Conservation (phyloP, 2,113 vertebrate genomes). For the Cebidichthys violaceus region DNA sequence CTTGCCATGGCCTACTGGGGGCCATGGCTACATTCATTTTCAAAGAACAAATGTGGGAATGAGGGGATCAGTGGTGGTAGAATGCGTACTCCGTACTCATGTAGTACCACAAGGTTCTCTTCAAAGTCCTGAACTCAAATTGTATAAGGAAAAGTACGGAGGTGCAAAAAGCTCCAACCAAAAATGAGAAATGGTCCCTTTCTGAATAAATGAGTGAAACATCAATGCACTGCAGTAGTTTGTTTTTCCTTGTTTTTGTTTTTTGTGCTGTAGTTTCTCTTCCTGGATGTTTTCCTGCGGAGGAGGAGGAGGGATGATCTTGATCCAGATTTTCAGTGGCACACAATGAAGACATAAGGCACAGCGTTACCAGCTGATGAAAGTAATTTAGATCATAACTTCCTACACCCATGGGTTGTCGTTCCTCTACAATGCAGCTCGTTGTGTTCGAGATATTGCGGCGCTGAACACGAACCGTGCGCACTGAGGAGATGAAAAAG, state of each 20-base stretch:
- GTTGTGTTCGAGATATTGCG: constrained; percentile 40
- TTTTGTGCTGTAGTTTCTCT: constrained; percentile 5
- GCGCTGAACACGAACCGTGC: constrained; percentile 14
- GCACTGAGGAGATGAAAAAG: constrained; percentile 28
- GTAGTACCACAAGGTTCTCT: not conserved
- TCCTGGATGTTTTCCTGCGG: not conserved
- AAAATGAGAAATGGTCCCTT: not conserved
- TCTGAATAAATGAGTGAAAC: not conserved
- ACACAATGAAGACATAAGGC: constrained; percentile 29
- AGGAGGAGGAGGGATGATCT: constrained; percentile 1
- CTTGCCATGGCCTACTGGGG: too few species aligned
- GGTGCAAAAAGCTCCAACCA: not conserved
- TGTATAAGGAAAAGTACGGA: not conserved
- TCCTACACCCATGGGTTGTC: constrained; percentile 29
- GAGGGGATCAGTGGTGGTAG: too few species aligned
- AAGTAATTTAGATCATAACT: constrained; percentile 51
- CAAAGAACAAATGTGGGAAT: not conserved
- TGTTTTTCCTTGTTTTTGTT: not conserved
- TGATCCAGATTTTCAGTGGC: constrained; percentile 25
- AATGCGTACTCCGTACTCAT: not conserved
- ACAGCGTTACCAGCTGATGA: constrained; percentile 46
- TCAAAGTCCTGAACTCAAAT: not conserved
- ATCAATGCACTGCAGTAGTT: not conserved
- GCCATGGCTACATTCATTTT: not conserved
- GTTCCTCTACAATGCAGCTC: constrained; percentile 31